A percentile compares a stretch with the other conserved stretches of the same genome.
Evolutionary conservation across 2,888 invertebrate species (phyloP).

Genomic region (Lithophane ornitopus): DNA sequence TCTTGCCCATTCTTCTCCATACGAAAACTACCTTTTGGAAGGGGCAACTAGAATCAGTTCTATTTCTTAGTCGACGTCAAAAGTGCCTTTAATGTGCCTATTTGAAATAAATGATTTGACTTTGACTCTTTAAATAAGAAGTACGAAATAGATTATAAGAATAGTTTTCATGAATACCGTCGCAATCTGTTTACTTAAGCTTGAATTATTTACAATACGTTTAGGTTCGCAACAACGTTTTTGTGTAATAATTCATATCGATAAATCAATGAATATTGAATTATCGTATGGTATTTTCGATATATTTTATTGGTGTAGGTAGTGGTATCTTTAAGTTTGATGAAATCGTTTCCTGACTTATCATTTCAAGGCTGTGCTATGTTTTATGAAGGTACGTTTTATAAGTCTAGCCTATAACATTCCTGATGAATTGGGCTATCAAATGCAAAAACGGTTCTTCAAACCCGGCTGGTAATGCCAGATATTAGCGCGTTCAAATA

Average conservation of each 20-base stretch:
- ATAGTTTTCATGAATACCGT: conserved; percentile 6
- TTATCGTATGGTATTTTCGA: conserved; percentile 15
- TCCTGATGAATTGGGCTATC: background rate
- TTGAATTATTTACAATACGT: conserved; percentile 14
- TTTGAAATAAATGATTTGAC: too few species aligned
- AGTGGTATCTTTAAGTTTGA: background rate
- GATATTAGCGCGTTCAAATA: background rate
- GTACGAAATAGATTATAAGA: background rate
- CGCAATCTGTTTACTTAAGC: background rate
- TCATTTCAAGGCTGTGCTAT: too few species aligned
- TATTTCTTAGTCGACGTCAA: too few species aligned
- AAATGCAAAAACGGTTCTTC: background rate
- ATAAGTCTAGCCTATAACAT: background rate
- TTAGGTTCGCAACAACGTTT: conserved; percentile 15
- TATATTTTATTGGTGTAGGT: background rate
- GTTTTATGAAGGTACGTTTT: too few species aligned
- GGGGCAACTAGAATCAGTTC: too few species aligned
- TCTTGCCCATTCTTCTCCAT: too few species aligned
- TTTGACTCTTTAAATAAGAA: background rate
- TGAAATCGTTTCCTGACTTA: background rate
- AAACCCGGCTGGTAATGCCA: background rate
- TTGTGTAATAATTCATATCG: conserved; percentile 11
- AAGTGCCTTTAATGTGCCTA: too few species aligned
- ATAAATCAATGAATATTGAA: conserved; percentile 29
- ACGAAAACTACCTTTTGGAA: too few species aligned